Evolutionary conservation across 2,888 invertebrate species (phyloP), one percentile per base, ranked within the genome.

Genomic region (Erpobdella octoculata): DNA sequence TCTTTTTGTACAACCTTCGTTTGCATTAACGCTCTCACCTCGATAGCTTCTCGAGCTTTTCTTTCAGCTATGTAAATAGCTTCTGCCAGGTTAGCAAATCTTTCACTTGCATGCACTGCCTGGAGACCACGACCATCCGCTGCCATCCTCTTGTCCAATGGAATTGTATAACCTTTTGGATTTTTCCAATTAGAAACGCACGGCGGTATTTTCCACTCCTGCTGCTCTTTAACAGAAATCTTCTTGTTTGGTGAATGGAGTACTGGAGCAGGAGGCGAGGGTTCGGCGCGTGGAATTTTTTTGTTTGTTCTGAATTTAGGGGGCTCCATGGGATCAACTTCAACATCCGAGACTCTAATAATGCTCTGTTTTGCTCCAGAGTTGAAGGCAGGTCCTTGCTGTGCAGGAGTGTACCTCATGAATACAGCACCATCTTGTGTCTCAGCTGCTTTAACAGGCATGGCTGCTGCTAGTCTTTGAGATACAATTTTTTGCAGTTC

Each of bases 181-280:
- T 99, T 98, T 85, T 98, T 98, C 98, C 98, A 99, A 82, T 98
- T 98, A 0, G 93, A 93, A 76, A 99, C 96, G 79, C 97, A 98
- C 0, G 98, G 98, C 8, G 98, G 98, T 76, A 92, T 91, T 85
- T 97, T 97, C 98, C 98, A 98, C 83, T 98, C 98, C 74, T 95
- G 90, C 82, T 98, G 98, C 81, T 99, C 98, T 81, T 97, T 96
- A 0, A 96, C 96, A 2, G 97, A 95, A 0, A 95, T 85, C 83
- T 97, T 90, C 70, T 97, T 87, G 0, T 97, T 95, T 0, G 98
- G 98, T 0, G 96, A 97, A 85, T 98, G 98, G 84, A 99, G 87
- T 15, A 98, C 96, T 0, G 98, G 97, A 8, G 98, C 96, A 25
- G 98, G 98, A 0, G 98, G 98, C 0, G 96, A 97, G 0, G 98